phyloP scores from a whole-genome alignment of 2,797 vertebrate species.

The Epinephelus awoara region DNA sequence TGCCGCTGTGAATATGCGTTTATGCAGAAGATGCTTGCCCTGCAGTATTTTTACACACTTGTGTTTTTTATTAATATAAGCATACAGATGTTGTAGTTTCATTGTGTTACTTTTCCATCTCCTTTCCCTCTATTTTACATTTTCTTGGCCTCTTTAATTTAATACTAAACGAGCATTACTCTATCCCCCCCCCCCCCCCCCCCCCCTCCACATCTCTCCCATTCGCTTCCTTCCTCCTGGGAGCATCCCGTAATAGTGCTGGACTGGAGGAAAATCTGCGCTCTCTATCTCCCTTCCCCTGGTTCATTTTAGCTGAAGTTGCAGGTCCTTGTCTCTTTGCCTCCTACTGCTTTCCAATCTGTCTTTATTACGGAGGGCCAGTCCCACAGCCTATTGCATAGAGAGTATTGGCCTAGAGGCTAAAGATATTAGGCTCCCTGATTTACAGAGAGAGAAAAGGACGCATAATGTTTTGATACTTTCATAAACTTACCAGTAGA shows the following conservation, averaged over 20 bases:
- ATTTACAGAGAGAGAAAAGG: conserved; percentile 56
- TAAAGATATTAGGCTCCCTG: conserved; percentile 67
- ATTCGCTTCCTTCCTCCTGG: conserved; percentile 58
- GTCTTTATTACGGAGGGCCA: conserved; percentile 75
- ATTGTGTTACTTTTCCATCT: conserved; percentile 8
- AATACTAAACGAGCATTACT: conserved; percentile 52
- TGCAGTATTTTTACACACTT: background rate
- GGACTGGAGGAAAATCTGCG: conserved; percentile 68
- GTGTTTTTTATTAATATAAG: background rate
- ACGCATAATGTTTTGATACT: conserved; percentile 58
- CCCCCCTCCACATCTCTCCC: conserved; percentile 14
- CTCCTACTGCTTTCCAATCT: conserved; percentile 81
- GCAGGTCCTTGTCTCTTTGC: conserved; percentile 79
- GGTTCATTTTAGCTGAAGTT: conserved; percentile 81
- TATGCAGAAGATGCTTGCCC: background rate
- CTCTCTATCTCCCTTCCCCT: conserved; percentile 63
- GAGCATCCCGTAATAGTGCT: conserved; percentile 71
- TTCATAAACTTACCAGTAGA: conserved; percentile 46
- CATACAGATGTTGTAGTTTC: background rate
- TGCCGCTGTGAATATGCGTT: conserved; percentile 10
- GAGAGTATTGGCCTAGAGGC: conserved; percentile 60
- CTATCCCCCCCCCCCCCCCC: conserved; percentile 30
- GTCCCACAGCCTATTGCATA: conserved; percentile 66
- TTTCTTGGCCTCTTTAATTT: conserved; percentile 35
- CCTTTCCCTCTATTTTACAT: conserved; percentile 45